Conservation (phyloP, 2,888 invertebrate genomes). For the Merodon equestris region DNA sequence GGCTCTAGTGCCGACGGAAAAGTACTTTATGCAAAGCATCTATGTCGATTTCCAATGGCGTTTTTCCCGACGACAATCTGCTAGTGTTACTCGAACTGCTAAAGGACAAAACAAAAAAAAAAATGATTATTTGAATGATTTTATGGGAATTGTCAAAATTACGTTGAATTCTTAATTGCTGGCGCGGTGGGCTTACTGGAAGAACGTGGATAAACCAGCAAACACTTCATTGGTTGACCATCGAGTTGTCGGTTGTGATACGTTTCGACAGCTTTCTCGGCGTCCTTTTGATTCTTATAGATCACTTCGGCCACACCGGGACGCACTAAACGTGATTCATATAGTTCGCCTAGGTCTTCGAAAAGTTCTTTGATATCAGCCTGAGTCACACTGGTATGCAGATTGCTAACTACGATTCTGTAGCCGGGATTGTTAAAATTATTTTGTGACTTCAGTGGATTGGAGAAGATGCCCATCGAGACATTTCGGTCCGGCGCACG, state of each 20-base stretch:
- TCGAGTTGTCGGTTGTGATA: constrained; percentile 96
- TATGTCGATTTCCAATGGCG: constrained; percentile 77
- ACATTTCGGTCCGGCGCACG: constrained; percentile 76
- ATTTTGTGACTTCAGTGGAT: constrained; percentile 68
- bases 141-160: constrained; percentile 9
- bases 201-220: constrained; percentile 88
- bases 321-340: constrained; percentile 90
- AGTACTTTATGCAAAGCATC: constrained; percentile 78
- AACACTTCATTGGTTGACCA: constrained; percentile 95
- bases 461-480: constrained; percentile 78
- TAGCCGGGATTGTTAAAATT: constrained; percentile 81
- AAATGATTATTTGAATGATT: not conserved
- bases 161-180: constrained; percentile 74
- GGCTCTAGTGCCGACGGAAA: constrained; percentile 74
- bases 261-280: constrained; percentile 93
- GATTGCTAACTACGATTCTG: constrained; percentile 93
- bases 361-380: constrained; percentile 96
- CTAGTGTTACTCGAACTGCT: constrained; percentile 69
- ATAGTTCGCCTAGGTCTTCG: constrained; percentile 93
- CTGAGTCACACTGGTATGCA: constrained; percentile 91
- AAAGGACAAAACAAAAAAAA: not conserved
- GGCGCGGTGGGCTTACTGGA: constrained; percentile 81
- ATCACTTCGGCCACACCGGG: constrained; percentile 95
- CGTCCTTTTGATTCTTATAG: constrained; percentile 91
- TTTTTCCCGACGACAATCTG: constrained; percentile 71